These are phyloP conservation scores for Cistogaster globosa DNA, from an alignment of 2,888 invertebrate species.

Conservation along the genomic window DNA sequence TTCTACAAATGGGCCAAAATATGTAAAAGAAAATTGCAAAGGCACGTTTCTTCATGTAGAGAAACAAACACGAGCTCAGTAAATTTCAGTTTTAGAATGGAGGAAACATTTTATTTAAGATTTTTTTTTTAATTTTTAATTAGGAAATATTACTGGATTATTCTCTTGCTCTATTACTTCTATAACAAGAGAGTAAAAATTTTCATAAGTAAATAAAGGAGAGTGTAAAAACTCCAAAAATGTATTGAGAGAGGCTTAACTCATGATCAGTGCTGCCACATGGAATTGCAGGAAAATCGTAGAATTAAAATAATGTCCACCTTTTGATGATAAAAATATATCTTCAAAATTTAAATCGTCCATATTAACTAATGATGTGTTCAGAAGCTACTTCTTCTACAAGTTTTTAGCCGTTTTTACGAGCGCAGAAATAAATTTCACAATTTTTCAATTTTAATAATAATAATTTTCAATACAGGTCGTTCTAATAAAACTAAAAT, in stretches of 20 bases:
- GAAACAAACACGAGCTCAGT: conserved; percentile 15
- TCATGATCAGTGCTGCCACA: neutral
- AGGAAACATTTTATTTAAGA: conserved; percentile 24
- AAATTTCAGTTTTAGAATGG: conserved; percentile 41
- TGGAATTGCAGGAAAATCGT: too few relatives aligned
- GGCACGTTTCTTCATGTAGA: conserved; percentile 28
- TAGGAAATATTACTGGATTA: conserved; percentile 19
- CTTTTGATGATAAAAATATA: too few relatives aligned
- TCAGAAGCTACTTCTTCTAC: too few relatives aligned
- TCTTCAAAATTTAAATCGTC: too few relatives aligned
- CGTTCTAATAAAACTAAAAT: too few relatives aligned
- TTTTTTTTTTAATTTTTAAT: neutral
- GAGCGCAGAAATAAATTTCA: too few relatives aligned
- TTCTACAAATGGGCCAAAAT: neutral
- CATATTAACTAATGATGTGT: too few relatives aligned
- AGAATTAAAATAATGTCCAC: too few relatives aligned
- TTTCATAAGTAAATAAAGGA: neutral
- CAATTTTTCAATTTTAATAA: too few relatives aligned
- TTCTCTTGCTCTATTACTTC: conserved; percentile 13
- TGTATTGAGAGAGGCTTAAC: neutral
- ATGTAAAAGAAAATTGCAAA: conserved; percentile 51
- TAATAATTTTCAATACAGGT: too few relatives aligned
- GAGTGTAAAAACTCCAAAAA: neutral
- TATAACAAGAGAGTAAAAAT: neutral
- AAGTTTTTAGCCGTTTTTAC: too few relatives aligned